Evolutionary conservation across 2,113 vertebrate species (phyloP), one percentile per base, ranked within the genome.

Genomic region (Plecotus auritus): DNA sequence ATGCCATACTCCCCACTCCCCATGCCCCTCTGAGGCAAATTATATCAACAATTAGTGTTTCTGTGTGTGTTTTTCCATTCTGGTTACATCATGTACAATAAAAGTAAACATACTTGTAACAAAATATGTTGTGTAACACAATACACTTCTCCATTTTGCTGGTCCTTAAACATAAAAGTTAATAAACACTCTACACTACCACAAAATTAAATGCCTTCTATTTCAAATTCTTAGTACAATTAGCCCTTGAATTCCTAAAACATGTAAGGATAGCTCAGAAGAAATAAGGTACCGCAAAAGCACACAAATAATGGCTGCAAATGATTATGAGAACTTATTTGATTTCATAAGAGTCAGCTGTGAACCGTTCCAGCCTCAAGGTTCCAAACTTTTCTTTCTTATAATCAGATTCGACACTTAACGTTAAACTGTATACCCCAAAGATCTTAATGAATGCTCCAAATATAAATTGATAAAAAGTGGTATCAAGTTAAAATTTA

Each of bases 231-330:
- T 97, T 96, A 96, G 98, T 97, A 98, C 85, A 97, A 97, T 98
- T 90, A 97, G 98, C 97, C 96, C 98, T 96, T 98, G 96, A 97
- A 97, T 99, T 99, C 99, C 98, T 99, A 98, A 99, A 99, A 99
- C 97, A 97, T 98, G 93, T 96, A 97, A 98, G 95, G 94, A 96
- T 94, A 96, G 91, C 96, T 97, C 84, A 97, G 96, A 97, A 98
- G 96, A 97, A 97, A 85, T 9, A 89, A 97, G 54, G 80, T 93
- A 90, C 77, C 32, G 42, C 85, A 96, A 97, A 97, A 98, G 49
- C 93, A 97, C 91, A 97, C 96, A 97, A 98, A 97, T 81, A 97
- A 96, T 67, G 90, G 95, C 94, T 95, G 77, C 90, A 97, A 97
- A 94, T 97, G 95, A 97, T 96, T 97, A 96, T 93, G 96, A 98